Base-by-base conservation (phyloP, 1,140 invertebrate genomes). In the Drosophila insularis region DNA sequence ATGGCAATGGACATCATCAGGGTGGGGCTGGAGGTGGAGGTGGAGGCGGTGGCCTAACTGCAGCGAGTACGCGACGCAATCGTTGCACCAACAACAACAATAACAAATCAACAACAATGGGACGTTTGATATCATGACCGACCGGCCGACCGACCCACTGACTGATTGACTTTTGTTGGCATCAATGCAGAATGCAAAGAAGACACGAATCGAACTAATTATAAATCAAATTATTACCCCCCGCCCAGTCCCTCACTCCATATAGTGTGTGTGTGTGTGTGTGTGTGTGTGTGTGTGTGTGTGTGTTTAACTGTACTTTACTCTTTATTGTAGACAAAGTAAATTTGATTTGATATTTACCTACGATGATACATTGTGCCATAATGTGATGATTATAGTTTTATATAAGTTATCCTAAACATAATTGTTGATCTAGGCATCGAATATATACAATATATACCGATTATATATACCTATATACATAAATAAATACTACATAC, bases 311-410 rank as follows among this genome's bases (percentile, higher is more conserved):
- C 31, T 72, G 60, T 58, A 68, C 61, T 62, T 43, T 39, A 19
- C 53, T 56, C 39, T 43, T 10, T 63, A 61, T 60, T 31, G 13
- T 73, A 72, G 65, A 31, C 14, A 68, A 73, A 53, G 71, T 27
- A 21, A 46, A 46, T 46, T 17, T 46, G 43, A 46, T 54, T 58
- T 53, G 46, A 70, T 67, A 69, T 61, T 63, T 69, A 69, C 77
- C 58, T 55, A 77, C 74, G 27, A 58, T 78, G 27, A 58, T 78
- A 78, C 74, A 82, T 90, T 90, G 86, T 90, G 86, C 86, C 86
- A 90, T 90, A 86, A 90, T 90, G 86, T 90, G 86, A 90, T 90
- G 84, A 89, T 87, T 87, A 89, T 87, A 89, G 84, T 80, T 78
- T 71, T 74, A 89, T 81, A 71, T 59, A 81, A 86, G 75, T 78